Base-by-base conservation (phyloP, 1,140 invertebrate species). In the Drosophila pruinosa region DNA sequence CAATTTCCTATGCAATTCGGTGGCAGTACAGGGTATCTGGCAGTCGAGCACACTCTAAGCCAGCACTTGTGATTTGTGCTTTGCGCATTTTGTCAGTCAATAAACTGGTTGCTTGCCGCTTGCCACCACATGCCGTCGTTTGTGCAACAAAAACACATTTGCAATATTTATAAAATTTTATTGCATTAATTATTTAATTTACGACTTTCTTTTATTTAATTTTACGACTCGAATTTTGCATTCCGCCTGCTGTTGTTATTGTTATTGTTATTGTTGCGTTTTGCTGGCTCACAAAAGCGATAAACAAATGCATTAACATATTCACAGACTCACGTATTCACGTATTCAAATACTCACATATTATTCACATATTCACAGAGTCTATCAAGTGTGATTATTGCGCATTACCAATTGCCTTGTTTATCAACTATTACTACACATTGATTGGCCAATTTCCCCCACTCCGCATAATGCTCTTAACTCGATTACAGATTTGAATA, bases 151-250 rank as follows among this genome's bases (percentile, higher is more conserved):
- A 59, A 74, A 71, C 34, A 79, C 67, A 72, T 75, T 70, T 61
- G 80, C 81, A 76, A 76, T 83, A 83, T 85, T 79, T 79, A 85
- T 86, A 85, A 77, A 81, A 69, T 81, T 77, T 88, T 81, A 78
- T 82, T 81, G 78, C 82, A 86, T 86, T 86, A 86, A 86, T 86
- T 86, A 88, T 86, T 81, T 75, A 86, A 86, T 86, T 86, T 86
- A 86, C 67, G 81, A 78, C 82, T 86, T 88, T 85, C 82, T 86
- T 80, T 71, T 81, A 67, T 57, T 68, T 80, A 58, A 54, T 64
- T 81, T 85, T 78, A 78, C 58, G 81, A 75, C 78, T 78, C 61
- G 17, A 63, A 70, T 80, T 73, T 80, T 58, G 76, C 81, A 70
- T 67, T 79, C 52, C 52, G 43, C 54, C 12, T 41, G 39, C 8